Evolutionary conservation across 2,113 vertebrate genomes (phyloP), one percentile per base, ranked within the genome.

Genomic region (Pelvicachromis taeniatus): DNA sequence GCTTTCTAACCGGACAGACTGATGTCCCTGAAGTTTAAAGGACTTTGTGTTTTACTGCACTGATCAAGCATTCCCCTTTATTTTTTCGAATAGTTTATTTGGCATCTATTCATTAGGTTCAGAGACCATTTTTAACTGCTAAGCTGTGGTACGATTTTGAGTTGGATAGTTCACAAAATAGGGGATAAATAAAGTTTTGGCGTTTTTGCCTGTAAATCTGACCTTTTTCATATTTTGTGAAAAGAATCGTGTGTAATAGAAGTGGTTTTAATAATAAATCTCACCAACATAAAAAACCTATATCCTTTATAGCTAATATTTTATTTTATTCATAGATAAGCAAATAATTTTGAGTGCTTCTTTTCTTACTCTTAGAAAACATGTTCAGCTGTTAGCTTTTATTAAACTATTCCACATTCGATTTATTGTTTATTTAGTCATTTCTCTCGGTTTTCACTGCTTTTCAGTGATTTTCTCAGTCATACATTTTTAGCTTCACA

Each of bases 181-280:
- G 6, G 16, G 48, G 21, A 78, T 68, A 40, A 65, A 65, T 21
- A 68, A 68, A 4, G 63, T 42, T 42, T 68, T 2, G 38, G 1
- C n/a, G 9, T 56, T 54, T 29, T n/a, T 21, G 12, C 7, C 29
- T 56, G 33, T 77, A 12, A 38, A 77, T 17, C 16, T 61, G 14
- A 35, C 26, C 68, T 7, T n/a, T 85, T 42, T 77, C 19, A 80
- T 33, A 59, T 8, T 68, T 23, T 26, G 42, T 42, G 31, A 35
- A 55, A 78, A 70, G 9, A 21, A n/a, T 10, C 6, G 23, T 21
- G 3, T 59, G 50, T 17, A 80, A 82, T 9, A 7, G 55, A 87
- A 42, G 83, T 78, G 78, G 80, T 81, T 75, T 50, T 59, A 80
- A 53, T 6, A 23, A 85, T 35, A 85, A 70, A 88, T 88, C 85